Conservation (phyloP, 1,140 invertebrate species). For the Anoplolepis gracilipes region DNA sequence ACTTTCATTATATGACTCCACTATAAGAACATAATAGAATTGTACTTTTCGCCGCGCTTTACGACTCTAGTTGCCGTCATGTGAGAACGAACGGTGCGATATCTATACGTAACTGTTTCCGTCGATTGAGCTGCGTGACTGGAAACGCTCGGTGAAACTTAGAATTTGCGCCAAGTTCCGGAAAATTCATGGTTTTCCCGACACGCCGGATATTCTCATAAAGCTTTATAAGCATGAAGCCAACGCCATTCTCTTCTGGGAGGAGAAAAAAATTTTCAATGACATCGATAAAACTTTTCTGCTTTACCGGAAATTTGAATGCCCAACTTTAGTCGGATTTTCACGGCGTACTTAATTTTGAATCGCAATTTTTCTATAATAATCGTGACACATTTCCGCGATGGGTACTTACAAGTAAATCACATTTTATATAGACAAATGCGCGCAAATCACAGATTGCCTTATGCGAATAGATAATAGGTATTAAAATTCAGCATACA, state of each 20-base stretch:
- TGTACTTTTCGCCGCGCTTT: conserved; percentile 52
- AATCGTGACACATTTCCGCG: not conserved
- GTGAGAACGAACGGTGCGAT: conserved; percentile 5
- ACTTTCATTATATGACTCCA: conserved; percentile 40
- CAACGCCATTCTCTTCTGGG: not conserved
- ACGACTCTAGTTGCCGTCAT: conserved; percentile 23
- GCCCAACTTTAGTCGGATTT: conserved; percentile 4
- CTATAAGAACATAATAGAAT: conserved; percentile 43
- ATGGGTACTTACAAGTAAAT: not conserved
- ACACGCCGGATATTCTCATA: conserved; percentile 27
- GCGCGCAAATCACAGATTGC: not conserved
- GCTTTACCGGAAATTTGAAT: conserved; percentile 34
- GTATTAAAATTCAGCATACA: conserved; percentile 24
- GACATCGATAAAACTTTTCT: not conserved
- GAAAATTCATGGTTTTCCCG: conserved; percentile 39
- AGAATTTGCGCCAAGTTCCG: conserved; percentile 23
- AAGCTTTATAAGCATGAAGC: conserved; percentile 14
- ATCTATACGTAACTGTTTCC: conserved; percentile 34
- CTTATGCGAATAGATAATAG: conserved; percentile 28
- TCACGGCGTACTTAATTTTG: conserved; percentile 12
- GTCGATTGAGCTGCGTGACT: conserved; percentile 51
- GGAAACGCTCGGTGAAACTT: conserved; percentile 44
- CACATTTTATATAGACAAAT: not conserved
- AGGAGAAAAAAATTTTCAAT: not conserved
- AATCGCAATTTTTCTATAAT: conserved; percentile 33